A percentile compares a stretch with the other conserved stretches of the same genome.
phyloP scores from a whole-genome alignment of 2,113 vertebrate species.

The Ammodytes dubius region DNA sequence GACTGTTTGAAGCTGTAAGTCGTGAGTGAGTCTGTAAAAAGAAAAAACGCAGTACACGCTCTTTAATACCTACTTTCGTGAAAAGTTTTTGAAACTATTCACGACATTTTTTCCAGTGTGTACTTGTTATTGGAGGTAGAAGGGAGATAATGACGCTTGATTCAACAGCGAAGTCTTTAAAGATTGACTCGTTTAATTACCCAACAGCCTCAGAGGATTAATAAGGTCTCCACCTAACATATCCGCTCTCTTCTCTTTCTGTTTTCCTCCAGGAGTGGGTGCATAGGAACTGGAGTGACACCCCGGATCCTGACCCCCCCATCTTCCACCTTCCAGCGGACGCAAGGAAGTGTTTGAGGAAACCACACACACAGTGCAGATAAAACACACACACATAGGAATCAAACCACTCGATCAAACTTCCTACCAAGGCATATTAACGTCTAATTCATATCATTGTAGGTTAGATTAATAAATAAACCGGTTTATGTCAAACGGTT shows the following conservation, averaged over 20 bases:
- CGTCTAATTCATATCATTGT: no score
- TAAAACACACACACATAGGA: not conserved
- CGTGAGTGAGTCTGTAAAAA: conserved; percentile 30
- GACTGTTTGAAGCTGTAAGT: conserved; percentile 29
- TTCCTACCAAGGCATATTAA: not conserved
- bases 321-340: not conserved
- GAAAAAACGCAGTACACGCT: conserved; percentile 33
- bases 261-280: conserved; percentile 40
- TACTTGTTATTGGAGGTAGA: conserved; percentile 18
- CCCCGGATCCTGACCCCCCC: not conserved
- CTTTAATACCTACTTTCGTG: conserved; percentile 26
- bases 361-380: conserved; percentile 22
- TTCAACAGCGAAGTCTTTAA: conserved; percentile 46
- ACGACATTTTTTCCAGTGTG: conserved; percentile 13
- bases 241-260: conserved; percentile 38
- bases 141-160: conserved; percentile 52
- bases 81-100: conserved; percentile 17
- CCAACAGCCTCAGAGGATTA: conserved; percentile 39
- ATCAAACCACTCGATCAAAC: not conserved
- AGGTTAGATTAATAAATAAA: not conserved
- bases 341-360: conserved; percentile 21
- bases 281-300: conserved; percentile 19
- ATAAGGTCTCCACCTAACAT: conserved; percentile 46
- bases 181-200: conserved; percentile 60
- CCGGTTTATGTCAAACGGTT: not conserved